Percentiles rank a stretch among this genome's conserved stretches.
These are phyloP conservation scores for Erannis defoliaria DNA, from an alignment of 2,888 invertebrate species.

Conservation along the genomic window DNA sequence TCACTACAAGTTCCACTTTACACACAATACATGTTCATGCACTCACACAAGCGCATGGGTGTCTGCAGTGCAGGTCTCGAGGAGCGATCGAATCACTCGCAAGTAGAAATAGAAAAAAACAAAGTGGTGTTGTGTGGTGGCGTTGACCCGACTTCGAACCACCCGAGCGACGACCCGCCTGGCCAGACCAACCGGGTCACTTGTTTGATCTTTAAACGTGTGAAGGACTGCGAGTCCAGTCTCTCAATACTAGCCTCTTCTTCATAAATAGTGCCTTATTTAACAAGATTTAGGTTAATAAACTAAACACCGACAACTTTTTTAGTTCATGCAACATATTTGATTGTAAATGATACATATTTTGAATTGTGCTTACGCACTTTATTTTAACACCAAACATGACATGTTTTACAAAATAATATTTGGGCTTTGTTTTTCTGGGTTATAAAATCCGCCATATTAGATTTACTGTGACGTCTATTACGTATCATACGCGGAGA, in stretches of 20 bases:
- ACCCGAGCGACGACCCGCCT: conserved; percentile 42
- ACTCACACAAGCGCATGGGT: conserved; percentile 11
- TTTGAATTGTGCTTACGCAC: too few relatives aligned
- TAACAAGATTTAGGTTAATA: not conserved
- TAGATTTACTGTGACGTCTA: too few relatives aligned
- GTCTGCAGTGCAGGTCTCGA: conserved; percentile 21
- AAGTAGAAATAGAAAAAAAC: conserved; percentile 39
- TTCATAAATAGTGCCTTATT: too few relatives aligned
- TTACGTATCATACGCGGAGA: too few relatives aligned
- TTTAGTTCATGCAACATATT: too few relatives aligned
- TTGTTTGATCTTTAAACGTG: conserved; percentile 32
- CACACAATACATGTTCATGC: conserved; percentile 19
- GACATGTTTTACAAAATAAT: too few relatives aligned
- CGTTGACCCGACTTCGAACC: conserved; percentile 42
- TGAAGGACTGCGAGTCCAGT: conserved; percentile 4
- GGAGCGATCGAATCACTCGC: conserved; percentile 28
- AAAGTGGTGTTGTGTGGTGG: conserved; percentile 36
- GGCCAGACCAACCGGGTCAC: conserved; percentile 38
- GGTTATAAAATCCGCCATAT: too few relatives aligned
- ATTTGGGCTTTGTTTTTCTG: too few relatives aligned
- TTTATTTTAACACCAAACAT: too few relatives aligned
- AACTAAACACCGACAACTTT: too few relatives aligned
- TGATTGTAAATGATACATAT: too few relatives aligned
- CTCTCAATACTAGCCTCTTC: too few relatives aligned
- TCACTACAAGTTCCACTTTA: not conserved